Evolutionary conservation across 2,113 vertebrate genomes (phyloP), one percentile per base, ranked within the genome.

Genomic region (Trinectes maculatus): DNA sequence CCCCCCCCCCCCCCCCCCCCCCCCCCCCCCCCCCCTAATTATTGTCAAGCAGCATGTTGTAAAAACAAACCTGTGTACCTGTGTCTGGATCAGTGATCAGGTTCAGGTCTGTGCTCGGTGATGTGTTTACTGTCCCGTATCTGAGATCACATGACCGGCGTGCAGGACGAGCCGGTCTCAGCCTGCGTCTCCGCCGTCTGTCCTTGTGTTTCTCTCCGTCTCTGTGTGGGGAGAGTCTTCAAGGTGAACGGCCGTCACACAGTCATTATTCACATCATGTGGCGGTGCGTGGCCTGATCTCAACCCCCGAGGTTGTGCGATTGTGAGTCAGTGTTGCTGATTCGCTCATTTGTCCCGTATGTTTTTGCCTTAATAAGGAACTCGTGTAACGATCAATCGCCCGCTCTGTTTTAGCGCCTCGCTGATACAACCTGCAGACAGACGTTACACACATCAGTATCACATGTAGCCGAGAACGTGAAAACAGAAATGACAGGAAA

Each of bases 11-110:
- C 61, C 52, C 11, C 22, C 3, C 12, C 9, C 26, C 25, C 34
- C 47, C 55, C 21, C 34, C 4, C 19, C 12, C 25, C 13, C 36
- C 46, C 55, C 24, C 36, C 74, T 77, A 64, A 84, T 80, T 72
- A 74, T 34, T 5, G 55, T 25, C 42, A 53, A 58, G 59, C 34
- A 51, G 15, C 22, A 21, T 44, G 61, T 63, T 73, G 47, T 49
- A 74, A 72, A 74, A 63, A 39, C 48, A 1, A 9, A 9, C 19
- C 29, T 22, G 46, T 22, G 60, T n/a, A n/a, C n/a, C n/a, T n/a
- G n/a, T n/a, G n/a, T n/a, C n/a, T n/a, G n/a, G n/a, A n/a, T n/a
- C n/a, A n/a, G n/a, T n/a, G n/a, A n/a, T n/a, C n/a, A n/a, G n/a
- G n/a, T n/a, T n/a, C n/a, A n/a, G n/a, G n/a, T n/a, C n/a, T n/a